Evolutionary conservation across 2,888 invertebrate genomes (phyloP), one percentile per base, ranked within the genome.

Genomic region (Eulithis testata): DNA sequence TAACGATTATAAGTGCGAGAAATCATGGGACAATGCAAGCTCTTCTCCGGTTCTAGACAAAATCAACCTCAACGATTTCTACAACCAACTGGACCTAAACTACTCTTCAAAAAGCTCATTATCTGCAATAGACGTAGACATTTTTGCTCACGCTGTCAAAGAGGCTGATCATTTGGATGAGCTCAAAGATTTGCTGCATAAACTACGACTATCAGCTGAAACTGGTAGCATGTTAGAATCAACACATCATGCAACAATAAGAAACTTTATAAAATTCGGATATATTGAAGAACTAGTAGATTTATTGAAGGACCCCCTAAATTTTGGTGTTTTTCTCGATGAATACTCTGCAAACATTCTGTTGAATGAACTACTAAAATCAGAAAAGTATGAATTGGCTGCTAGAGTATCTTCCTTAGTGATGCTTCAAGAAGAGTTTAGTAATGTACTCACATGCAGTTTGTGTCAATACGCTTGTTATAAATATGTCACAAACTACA

Each of bases 301-400:
- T 12, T 93, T 98, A 7, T 89, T 99, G 53, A 95, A 96, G 78
- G 96, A 98, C 83, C 95, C 97, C 61, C 84, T 97, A 12, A 96
- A 96, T 80, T 99, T 96, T 92, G 99, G 99, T 1, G 88, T 99
- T 43, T 99, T 99, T 82, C 94, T 98, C n/a, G 98, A 99, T 88
- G 87, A 95, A 67, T 96, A 95, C 74, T 94, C 95, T 40, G 96
- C 96, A 8, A 98, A 97, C 85, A 91, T 98, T 58, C 87, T 98
- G 45, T 93, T 99, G 89, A 96, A 99, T 82, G 94, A 94, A 62
- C 96, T 97, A 76, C 88, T 99, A 63, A 95, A 96, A 78, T 88
- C 93, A 43, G 90, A 95, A 62, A 94, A 97, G 79, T 96, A 91
- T 82, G 91, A 92, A 50, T 92, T 94, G 65, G 99, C 98, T 12